Conservation (phyloP, 2,888 invertebrate genomes). For the Hydropsyche betteni region DNA sequence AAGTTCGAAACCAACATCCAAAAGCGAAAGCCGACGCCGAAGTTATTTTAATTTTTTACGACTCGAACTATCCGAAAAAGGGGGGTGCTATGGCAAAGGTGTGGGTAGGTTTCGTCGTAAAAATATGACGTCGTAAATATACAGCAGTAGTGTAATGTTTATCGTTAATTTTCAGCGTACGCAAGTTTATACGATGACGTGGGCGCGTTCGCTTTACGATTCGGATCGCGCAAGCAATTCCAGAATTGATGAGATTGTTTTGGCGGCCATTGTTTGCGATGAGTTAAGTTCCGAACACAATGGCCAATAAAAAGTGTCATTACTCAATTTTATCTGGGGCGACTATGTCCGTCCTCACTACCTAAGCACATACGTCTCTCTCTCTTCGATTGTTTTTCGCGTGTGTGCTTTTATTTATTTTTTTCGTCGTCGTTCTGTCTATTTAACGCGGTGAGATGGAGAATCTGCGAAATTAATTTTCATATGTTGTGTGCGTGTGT, state of each 20-base stretch:
- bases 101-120: too few species aligned
- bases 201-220: constrained; percentile 28
- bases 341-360: background rate
- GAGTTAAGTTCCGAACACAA: constrained; percentile 40
- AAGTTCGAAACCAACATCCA: too few species aligned
- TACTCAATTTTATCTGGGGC: constrained; percentile 38
- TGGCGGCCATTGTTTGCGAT: constrained; percentile 33
- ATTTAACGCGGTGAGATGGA: background rate
- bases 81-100: too few species aligned
- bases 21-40: too few species aligned
- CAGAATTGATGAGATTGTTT: constrained; percentile 42
- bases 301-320: constrained; percentile 42
- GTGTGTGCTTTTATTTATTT: background rate
- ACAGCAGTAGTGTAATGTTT: too few species aligned
- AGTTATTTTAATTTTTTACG: too few species aligned
- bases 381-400: constrained; percentile 7
- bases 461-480: background rate
- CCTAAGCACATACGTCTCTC: background rate
- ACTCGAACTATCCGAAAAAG: too few species aligned
- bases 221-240: constrained; percentile 25
- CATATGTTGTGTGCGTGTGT: background rate
- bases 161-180: too few species aligned
- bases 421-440: background rate
- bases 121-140: too few species aligned
- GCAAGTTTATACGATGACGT: background rate